Evolutionary conservation across 2,888 invertebrate genomes (phyloP).

Genomic region (Saturnia pavonia): DNA sequence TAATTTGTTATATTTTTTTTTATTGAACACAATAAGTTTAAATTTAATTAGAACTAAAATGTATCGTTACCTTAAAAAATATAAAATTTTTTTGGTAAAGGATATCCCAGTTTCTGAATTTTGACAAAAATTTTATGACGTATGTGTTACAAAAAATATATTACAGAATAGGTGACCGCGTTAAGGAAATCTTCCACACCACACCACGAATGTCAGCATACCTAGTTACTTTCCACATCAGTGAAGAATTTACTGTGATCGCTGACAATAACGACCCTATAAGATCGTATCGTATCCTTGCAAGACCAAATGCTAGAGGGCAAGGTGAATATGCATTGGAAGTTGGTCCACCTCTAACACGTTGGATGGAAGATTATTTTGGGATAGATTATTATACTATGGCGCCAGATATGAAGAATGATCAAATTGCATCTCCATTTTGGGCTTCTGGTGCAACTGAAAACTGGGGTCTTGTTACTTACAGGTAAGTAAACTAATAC

Average conservation of each 20-base stretch:
- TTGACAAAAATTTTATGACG: background rate
- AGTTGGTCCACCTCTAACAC: conserved; percentile 65
- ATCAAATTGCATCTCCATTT: conserved; percentile 71
- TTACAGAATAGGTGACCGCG: conserved; percentile 56
- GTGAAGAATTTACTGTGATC: conserved; percentile 65
- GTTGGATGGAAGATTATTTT: conserved; percentile 66
- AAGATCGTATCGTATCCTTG: conserved; percentile 65
- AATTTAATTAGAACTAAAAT: background rate
- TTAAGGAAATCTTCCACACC: conserved; percentile 72
- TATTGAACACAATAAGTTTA: background rate
- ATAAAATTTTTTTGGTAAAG: background rate
- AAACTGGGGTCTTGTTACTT: conserved; percentile 75
- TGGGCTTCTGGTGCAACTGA: conserved; percentile 79
- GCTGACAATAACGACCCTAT: conserved; percentile 55
- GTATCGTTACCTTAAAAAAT: too few species aligned
- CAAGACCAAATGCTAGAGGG: conserved; percentile 60
- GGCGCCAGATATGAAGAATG: conserved; percentile 66
- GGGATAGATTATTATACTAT: conserved; percentile 66
- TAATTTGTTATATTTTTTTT: too few species aligned
- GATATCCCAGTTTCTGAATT: background rate
- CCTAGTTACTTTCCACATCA: conserved; percentile 86
- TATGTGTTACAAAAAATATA: background rate
- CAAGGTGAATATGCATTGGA: conserved; percentile 72
- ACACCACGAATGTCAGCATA: conserved; percentile 92
- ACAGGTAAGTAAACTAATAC: conserved; percentile 51